Conservation (phyloP, 2,113 vertebrate species). For the Pundamilia nyererei region DNA sequence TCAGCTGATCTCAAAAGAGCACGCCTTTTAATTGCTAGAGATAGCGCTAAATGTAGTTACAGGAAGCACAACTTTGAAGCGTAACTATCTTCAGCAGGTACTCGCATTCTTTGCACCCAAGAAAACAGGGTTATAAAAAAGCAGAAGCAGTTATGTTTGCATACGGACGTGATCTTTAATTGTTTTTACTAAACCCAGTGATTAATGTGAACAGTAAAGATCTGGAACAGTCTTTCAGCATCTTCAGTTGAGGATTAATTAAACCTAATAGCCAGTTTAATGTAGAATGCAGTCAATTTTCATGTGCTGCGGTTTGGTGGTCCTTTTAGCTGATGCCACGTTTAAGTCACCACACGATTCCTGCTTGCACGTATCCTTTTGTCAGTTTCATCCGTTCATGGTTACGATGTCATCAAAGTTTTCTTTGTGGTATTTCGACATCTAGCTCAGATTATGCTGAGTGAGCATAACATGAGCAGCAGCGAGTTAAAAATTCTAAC, state of each 20-base stretch:
- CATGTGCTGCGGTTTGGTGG: background rate
- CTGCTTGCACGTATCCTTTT: background rate
- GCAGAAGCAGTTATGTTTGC: accelerated
- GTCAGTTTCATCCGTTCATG: background rate
- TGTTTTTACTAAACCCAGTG: background rate
- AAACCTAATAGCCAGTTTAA: background rate
- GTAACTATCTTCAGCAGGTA: accelerated
- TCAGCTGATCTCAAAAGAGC: background rate
- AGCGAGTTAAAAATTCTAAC: accelerated
- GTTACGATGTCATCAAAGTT: background rate
- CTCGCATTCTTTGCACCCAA: background rate
- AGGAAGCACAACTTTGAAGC: background rate
- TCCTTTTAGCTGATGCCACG: background rate
- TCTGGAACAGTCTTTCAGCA: background rate
- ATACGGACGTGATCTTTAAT: background rate
- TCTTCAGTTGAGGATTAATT: background rate
- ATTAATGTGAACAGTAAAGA: background rate
- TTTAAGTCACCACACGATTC: background rate
- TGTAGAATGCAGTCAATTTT: background rate
- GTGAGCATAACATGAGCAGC: background rate
- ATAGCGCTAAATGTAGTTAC: accelerated
- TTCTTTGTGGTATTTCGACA: background rate
- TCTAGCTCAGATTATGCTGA: background rate
- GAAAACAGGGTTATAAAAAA: background rate
- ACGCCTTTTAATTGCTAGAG: background rate